phyloP scores from a whole-genome alignment of 2,797 vertebrate species.

The Premnoplex brunnescens region DNA sequence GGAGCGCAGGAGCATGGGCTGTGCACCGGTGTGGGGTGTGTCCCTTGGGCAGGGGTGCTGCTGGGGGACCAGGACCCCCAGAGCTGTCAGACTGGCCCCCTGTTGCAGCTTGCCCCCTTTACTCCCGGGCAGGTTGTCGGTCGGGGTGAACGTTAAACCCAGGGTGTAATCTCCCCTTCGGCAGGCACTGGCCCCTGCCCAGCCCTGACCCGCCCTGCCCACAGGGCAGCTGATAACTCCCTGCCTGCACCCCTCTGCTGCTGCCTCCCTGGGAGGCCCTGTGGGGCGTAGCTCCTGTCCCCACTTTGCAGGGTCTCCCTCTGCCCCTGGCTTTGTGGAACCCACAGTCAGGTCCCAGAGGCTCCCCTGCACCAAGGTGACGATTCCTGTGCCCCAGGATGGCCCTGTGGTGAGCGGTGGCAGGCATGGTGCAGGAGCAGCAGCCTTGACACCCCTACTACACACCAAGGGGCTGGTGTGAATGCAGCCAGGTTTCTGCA shows the following conservation, averaged over 20 bases:
- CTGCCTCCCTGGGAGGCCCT: neutral
- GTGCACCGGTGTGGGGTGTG: too few species aligned
- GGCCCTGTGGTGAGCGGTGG: fast-evolving
- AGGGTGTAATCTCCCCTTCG: neutral
- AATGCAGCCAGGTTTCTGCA: neutral
- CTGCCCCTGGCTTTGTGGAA: neutral
- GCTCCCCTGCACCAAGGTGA: neutral
- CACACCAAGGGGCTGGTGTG: neutral
- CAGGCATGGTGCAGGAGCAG: neutral
- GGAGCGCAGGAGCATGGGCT: fast-evolving
- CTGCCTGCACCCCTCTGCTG: neutral
- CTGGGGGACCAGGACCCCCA: fast-evolving
- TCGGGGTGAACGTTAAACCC: neutral
- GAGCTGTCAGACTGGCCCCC: neutral
- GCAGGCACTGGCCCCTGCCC: neutral
- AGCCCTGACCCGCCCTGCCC: neutral
- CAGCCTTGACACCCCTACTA: neutral
- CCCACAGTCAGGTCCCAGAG: neutral
- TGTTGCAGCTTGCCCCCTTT: neutral
- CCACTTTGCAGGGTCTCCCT: neutral
- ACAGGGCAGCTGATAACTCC: neutral
- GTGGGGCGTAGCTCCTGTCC: neutral
- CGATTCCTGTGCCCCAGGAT: fast-evolving
- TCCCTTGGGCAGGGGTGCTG: neutral
- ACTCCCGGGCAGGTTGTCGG: neutral